phyloP scores from a whole-genome alignment of 2,888 invertebrate genomes.

The Drosophila anceps region DNA sequence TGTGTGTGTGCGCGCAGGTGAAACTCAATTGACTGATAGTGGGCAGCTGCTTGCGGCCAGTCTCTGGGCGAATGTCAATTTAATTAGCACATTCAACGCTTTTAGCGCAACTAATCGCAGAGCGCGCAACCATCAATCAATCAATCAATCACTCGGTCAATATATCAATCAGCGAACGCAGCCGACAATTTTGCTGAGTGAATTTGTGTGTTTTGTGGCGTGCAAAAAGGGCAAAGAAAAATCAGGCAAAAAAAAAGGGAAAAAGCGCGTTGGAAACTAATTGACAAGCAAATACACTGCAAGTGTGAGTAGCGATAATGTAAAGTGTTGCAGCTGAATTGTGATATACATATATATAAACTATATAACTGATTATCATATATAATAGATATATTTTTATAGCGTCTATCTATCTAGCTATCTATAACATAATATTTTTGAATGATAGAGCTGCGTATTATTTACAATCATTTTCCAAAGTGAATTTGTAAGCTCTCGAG shows the following conservation, averaged over 20 bases:
- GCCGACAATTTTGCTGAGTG: conserved; percentile 46
- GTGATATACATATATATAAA: neutral
- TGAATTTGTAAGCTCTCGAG: too few species aligned
- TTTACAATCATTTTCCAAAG: too few species aligned
- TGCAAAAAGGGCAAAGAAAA: conserved; percentile 11
- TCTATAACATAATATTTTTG: too few species aligned
- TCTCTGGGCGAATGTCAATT: conserved; percentile 44
- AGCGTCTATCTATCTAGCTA: too few species aligned
- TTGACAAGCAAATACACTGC: conserved; percentile 43
- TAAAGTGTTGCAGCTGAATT: neutral
- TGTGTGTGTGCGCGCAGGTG: conserved; percentile 1
- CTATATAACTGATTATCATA: neutral
- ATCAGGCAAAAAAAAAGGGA: conserved; percentile 1
- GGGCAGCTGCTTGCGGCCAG: conserved; percentile 16
- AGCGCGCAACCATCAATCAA: conserved; percentile 8
- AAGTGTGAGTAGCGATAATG: neutral
- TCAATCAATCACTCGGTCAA: conserved; percentile 50
- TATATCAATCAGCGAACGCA: conserved; percentile 45
- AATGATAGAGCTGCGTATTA: too few species aligned
- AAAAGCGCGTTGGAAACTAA: conserved; percentile 4
- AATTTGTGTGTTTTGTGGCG: conserved; percentile 53
- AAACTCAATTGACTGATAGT: conserved; percentile 14
- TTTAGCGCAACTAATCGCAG: conserved; percentile 48
- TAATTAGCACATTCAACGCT: conserved; percentile 48
- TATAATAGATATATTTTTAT: too few species aligned